A percentile compares a stretch with the other conserved stretches of the same genome.
phyloP scores from a whole-genome alignment of 2,797 vertebrate genomes.

The Silurus aristotelis region DNA sequence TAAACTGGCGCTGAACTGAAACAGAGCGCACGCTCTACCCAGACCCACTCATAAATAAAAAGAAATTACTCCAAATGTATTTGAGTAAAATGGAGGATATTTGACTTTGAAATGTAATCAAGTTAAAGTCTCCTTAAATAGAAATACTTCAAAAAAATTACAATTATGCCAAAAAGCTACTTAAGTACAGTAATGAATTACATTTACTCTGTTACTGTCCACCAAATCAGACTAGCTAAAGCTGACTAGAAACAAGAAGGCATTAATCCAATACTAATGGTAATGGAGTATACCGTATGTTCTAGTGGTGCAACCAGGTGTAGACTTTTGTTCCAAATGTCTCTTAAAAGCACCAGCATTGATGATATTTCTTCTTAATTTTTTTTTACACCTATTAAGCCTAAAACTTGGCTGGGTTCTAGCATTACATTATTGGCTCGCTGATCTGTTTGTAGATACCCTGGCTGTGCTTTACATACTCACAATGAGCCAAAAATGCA shows the following conservation, averaged over 20 bases:
- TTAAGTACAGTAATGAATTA: too few species aligned
- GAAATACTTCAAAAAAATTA: too few species aligned
- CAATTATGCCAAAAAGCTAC: too few species aligned
- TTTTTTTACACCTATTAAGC: neutral
- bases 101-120: too few species aligned
- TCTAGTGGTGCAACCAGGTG: neutral
- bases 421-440: neutral
- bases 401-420: neutral
- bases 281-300: neutral
- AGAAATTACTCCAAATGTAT: too few species aligned
- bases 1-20: too few species aligned
- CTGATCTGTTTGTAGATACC: conserved; percentile 2
- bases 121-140: too few species aligned
- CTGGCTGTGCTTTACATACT: neutral
- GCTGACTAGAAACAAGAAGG: neutral
- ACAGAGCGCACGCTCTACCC: too few species aligned
- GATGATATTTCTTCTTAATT: neutral
- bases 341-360: neutral
- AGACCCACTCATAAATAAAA: too few species aligned
- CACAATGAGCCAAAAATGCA: conserved; percentile 9
- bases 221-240: neutral
- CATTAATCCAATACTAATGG: neutral
- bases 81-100: too few species aligned
- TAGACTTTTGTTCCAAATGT: neutral
- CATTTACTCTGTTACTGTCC: too few species aligned